Percentiles rank a stretch among this genome's conserved stretches.
These are phyloP conservation scores for Caenorhabditis imperialis DNA, from an alignment of 2,888 invertebrate genomes.

Conservation along the genomic window DNA sequence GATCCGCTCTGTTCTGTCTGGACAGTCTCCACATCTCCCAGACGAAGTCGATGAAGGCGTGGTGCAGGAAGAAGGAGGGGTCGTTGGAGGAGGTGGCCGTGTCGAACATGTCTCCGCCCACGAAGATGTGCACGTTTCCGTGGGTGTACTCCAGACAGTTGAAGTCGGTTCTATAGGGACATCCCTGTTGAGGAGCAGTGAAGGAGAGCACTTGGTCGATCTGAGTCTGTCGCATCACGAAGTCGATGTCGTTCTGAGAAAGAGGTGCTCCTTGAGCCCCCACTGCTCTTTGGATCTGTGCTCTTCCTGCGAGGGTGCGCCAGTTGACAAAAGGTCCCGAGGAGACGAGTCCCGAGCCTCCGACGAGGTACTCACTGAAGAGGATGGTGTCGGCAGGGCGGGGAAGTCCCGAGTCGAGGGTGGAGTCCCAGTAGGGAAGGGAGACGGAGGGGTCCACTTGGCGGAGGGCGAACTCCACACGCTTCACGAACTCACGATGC, in stretches of 20 bases:
- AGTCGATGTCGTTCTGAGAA: conserved; percentile 64
- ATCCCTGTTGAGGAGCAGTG: conserved; percentile 70
- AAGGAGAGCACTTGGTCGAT: conserved; percentile 72
- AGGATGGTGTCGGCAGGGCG: conserved; percentile 66
- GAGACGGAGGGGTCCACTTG: conserved; percentile 65
- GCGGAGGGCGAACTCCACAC: conserved; percentile 69
- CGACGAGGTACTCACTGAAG: conserved; percentile 59
- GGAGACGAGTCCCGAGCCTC: conserved; percentile 53
- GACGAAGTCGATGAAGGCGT: conserved; percentile 78
- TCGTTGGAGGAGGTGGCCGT: conserved; percentile 76
- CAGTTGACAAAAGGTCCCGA: conserved; percentile 69
- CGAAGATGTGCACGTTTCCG: conserved; percentile 71
- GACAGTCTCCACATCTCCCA: conserved; percentile 76
- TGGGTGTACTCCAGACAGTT: conserved; percentile 71
- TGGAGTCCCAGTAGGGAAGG: conserved; percentile 70
- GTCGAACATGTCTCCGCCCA: conserved; percentile 72
- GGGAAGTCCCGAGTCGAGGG: conserved; percentile 61
- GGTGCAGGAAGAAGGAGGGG: conserved; percentile 78
- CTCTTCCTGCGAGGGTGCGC: conserved; percentile 63
- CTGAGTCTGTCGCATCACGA: conserved; percentile 64
- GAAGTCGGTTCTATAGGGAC: conserved; percentile 66
- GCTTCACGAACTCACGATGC: conserved; percentile 72
- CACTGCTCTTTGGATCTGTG: conserved; percentile 59
- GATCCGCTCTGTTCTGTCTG: conserved; percentile 48
- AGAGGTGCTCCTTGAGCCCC: conserved; percentile 66